A percentile compares a stretch with the other conserved stretches of the same genome.
phyloP scores from a whole-genome alignment of 2,113 vertebrate genomes.

The Leptocoma aspasia region DNA sequence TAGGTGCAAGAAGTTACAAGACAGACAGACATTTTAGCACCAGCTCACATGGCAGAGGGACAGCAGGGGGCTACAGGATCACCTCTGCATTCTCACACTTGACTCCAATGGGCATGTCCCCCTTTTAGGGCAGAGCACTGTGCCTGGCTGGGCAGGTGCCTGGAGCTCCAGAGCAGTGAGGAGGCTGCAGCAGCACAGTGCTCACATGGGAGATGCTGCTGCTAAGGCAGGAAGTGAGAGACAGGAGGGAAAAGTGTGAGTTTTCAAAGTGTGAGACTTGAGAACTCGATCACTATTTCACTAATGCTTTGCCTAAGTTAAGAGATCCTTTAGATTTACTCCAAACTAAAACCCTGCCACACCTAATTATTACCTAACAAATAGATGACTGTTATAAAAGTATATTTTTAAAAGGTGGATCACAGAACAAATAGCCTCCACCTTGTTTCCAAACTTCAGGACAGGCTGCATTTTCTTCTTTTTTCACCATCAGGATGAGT shows the following conservation, averaged over 20 bases:
- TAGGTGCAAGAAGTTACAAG: background rate
- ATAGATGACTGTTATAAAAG: background rate
- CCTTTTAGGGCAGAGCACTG: rapidly evolving
- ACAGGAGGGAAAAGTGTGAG: background rate
- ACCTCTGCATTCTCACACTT: background rate
- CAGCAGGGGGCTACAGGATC: background rate
- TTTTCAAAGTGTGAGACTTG: background rate
- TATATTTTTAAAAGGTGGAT: background rate
- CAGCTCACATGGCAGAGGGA: background rate
- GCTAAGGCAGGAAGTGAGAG: background rate
- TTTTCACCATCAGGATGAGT: background rate
- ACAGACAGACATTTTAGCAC: rapidly evolving
- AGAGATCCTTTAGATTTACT: background rate
- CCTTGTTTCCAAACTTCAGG: background rate
- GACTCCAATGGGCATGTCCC: background rate
- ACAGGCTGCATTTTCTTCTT: background rate
- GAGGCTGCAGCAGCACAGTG: background rate
- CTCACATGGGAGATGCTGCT: background rate
- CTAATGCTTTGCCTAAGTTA: background rate
- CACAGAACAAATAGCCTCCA: background rate
- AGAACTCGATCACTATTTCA: background rate
- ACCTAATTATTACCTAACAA: background rate
- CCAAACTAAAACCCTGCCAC: background rate
- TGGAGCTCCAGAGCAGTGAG: background rate
- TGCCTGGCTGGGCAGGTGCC: background rate